Conservation (phyloP, 2,113 vertebrate genomes). For the Otocyon megalotis region DNA sequence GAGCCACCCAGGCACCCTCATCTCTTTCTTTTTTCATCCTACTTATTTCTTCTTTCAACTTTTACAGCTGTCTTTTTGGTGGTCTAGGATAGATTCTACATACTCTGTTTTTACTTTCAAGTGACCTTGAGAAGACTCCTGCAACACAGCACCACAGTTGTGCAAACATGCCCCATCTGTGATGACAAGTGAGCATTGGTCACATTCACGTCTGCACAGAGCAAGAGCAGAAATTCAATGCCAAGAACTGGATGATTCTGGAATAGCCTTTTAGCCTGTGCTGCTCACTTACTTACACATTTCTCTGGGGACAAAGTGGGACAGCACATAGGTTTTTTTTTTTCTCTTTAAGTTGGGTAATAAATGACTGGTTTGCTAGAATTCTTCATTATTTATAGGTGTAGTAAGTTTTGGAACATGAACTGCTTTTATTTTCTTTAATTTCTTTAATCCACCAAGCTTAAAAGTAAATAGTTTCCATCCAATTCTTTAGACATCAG, state of each 20-base stretch:
- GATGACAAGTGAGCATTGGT: neutral
- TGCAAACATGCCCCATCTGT: neutral
- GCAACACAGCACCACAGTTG: neutral
- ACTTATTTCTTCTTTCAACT: neutral
- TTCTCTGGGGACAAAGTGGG: neutral
- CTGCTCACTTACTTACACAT: neutral
- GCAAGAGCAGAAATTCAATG: neutral
- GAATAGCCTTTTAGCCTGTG: neutral
- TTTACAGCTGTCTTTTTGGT: slow-evolving; percentile 36
- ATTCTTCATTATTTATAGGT: slow-evolving; percentile 8
- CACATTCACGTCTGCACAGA: neutral
- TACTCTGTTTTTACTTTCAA: neutral
- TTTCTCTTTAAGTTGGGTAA: neutral
- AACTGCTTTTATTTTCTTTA: slow-evolving; percentile 29
- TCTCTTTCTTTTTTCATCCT: neutral
- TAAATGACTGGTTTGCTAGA: neutral
- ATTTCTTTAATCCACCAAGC: neutral
- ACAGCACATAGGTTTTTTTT: neutral
- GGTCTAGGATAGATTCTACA: neutral
- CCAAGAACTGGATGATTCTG: neutral
- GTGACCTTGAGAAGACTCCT: neutral
- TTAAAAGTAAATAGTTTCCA: slow-evolving; percentile 12
- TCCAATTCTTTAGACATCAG: neutral
- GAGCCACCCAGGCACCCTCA: neutral
- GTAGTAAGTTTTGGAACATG: neutral